Evolutionary conservation across 2,888 invertebrate genomes (phyloP), one percentile per base, ranked within the genome.

Genomic region (Parnassius glacialis): DNA sequence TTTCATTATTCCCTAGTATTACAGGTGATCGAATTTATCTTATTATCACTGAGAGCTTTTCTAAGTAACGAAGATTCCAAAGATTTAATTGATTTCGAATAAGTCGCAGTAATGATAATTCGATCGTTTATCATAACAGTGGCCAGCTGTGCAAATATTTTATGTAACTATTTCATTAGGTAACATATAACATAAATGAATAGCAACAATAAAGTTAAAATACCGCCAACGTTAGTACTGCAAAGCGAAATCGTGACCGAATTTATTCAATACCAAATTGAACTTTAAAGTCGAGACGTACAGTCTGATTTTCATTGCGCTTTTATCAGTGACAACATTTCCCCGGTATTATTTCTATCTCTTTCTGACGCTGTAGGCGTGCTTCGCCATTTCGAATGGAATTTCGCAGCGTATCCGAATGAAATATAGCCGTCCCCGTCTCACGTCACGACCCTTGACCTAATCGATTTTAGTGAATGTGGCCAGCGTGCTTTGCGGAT

Each of bases 361-460:
- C 80, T 74, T 75, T 90, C 88, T 79, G 70, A 69, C 81, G 76
- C 78, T 76, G 86, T 83, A 87, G 89, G 89, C 88, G 89, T 90
- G 88, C 89, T 88, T 87, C 83, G 87, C 83, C 79, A 84, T 85
- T 88, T 83, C 83, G 76, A 82, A 78, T 78, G 74, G 78, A 83
- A 83, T 83, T 78, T 76, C 73, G 76, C 72, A 76, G 83, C 80
- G 83, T 73, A 80, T 78, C 81, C 70, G 77, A 73, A 81, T 72
- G 74, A 83, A 79, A 69, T 82, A 86, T 84, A 78, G 73, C 83
- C 76, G 84, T 90, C 90, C 83, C 79, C 78, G 81, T 90, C 83
- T 80, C 76, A 75, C 89, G 74, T 74, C 75, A 70, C 84, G 88
- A 90, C 90, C 88, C 87, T 84, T 90, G 90, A 90, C 90, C 90